Base-by-base conservation (phyloP, 2,888 invertebrate genomes). In the Neria commutata region DNA sequence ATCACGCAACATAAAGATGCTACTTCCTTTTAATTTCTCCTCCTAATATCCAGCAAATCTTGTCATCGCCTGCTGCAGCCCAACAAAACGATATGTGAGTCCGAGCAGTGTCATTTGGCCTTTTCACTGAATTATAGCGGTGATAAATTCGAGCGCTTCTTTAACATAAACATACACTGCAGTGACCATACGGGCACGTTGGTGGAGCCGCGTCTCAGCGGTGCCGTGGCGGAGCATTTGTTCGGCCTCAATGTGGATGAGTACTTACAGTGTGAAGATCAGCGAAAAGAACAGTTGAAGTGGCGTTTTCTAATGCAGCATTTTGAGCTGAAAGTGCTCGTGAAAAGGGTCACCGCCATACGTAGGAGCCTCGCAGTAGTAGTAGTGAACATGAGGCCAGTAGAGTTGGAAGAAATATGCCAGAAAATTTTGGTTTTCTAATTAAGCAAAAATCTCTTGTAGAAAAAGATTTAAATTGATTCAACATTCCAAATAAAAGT, bases 171-270 rank as follows among this genome's bases (percentile, higher is more conserved):
- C 54, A 81, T 91, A 1, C 85, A 85, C 3, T 81, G 90, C 37
- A 83, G 87, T 8, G 91, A 91, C 75, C 89, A 89, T 63, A 90
- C 90, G 0, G 90, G 90, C 8, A 87, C 88, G 24, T 66, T 91
- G 17, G 74, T 79, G 0, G 87, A 84, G 61, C 79, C 88, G 50
- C 83, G 86, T 10, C 80, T 91, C 10, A 84, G 84, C 23, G 83
- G 87, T n/a, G 80, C 81, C 56, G 78, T 84, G 45, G 85, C 90
- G 1, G 87, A 87, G 73, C 83, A 83, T n/a, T 77, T 86, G 10
- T 77, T 91, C 8, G 85, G 84, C 47, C 83, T 85, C 64, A 81
- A 83, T 17, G 81, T 83, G 0, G 76, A 83, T 11, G 83, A 86
- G 45, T 85, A 90, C 70, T 80, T 83, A 49, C 67, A 72, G 2